Percentiles rank a stretch among this genome's conserved stretches.
Evolutionary conservation across 2,797 vertebrate species (phyloP).

Genomic region (Enteromius viviparus): DNA sequence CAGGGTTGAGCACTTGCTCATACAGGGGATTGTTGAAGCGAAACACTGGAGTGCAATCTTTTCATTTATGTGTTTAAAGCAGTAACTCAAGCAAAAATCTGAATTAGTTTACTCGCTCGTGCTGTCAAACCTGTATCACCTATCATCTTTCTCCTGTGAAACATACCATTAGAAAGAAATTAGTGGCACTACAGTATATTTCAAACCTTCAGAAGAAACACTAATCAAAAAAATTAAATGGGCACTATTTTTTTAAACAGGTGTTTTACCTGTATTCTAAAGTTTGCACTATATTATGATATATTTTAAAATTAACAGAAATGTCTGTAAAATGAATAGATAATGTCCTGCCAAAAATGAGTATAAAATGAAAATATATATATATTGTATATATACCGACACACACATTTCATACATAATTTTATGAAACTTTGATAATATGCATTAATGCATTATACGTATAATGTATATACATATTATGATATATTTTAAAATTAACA

Average conservation of each 20-base stretch:
- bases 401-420: no score
- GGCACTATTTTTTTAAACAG: background rate
- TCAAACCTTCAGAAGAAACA: background rate
- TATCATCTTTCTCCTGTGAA: background rate
- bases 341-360: background rate
- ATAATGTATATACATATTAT: no score
- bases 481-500: no score
- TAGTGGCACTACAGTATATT: background rate
- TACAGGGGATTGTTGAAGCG: background rate
- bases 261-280: background rate
- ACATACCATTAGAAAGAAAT: background rate
- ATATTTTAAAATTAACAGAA: background rate
- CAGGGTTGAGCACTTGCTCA: background rate
- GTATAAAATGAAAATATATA: no score
- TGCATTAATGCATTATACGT: background rate
- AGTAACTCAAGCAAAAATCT: background rate
- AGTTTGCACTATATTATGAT: background rate
- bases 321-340: background rate
- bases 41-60: slow-evolving; percentile 21
- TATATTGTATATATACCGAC: no score
- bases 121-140: background rate
- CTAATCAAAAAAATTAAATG: no score
- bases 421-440: background rate
- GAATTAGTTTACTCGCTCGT: background rate
- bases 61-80: background rate